A percentile compares a stretch with the other conserved stretches of the same genome.
Evolutionary conservation across 2,888 invertebrate genomes (phyloP).

Genomic region (Ennomos fuscantarius): DNA sequence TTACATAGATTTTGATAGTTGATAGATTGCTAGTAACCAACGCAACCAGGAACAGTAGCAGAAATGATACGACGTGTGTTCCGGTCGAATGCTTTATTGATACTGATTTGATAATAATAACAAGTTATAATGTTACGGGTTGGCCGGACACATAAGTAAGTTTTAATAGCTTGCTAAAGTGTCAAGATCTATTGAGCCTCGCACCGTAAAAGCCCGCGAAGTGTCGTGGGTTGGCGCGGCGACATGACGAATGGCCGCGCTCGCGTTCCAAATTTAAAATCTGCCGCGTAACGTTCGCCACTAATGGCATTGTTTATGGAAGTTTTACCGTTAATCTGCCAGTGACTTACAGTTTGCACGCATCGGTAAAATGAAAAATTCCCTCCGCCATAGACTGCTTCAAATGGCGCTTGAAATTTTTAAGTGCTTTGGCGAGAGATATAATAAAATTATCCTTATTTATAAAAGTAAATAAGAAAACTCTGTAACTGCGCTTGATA

Average conservation of each 20-base stretch:
- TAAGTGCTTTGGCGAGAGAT: slow-evolving; percentile 48
- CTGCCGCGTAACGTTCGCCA: slow-evolving; percentile 79
- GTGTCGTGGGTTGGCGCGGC: slow-evolving; percentile 76
- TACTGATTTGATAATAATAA: too few relatives aligned
- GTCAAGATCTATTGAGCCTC: slow-evolving; percentile 50
- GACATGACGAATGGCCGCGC: slow-evolving; percentile 82
- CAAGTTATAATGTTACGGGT: too few relatives aligned
- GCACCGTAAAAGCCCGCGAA: slow-evolving; percentile 48
- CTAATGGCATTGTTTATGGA: slow-evolving; percentile 84
- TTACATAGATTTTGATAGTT: too few relatives aligned
- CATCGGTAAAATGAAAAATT: slow-evolving; percentile 59
- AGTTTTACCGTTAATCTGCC: slow-evolving; percentile 67
- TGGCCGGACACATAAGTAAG: too few relatives aligned
- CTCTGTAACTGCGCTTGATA: too few relatives aligned
- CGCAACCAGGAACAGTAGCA: too few relatives aligned
- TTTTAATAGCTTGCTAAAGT: slow-evolving; percentile 45
- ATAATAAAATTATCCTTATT: background rate
- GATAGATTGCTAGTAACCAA: too few relatives aligned
- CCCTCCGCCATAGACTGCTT: slow-evolving; percentile 50
- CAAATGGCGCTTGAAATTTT: slow-evolving; percentile 67
- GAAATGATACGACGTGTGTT: too few relatives aligned
- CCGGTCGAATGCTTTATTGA: too few relatives aligned
- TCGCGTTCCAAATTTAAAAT: slow-evolving; percentile 83
- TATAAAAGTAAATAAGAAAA: background rate
- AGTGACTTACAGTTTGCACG: slow-evolving; percentile 76